Evolutionary conservation across 2,888 invertebrate species (phyloP), one percentile per base, ranked within the genome.

Genomic region (Drosophila macrothrix): DNA sequence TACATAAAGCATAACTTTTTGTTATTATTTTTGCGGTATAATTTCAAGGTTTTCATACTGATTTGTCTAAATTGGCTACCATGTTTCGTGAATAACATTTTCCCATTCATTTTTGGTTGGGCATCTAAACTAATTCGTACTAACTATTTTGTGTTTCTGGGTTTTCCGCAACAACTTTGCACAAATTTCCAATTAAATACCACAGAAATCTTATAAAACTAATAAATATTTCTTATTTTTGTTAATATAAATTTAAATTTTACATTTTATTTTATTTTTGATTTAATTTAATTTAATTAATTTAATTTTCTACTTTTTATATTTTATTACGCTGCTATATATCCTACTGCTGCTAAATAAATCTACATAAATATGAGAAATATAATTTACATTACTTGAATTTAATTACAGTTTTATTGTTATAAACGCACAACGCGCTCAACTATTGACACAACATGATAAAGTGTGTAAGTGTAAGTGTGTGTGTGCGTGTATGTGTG

Each of bases 401-500:
- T 88, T 84, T 90, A 85, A 85, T 85, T 85, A 84, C 83, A 83
- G 75, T 88, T 84, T 84, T 62, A 81, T 65, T 67, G 81, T 76
- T 68, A 66, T 65, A 87, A 84, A 71, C 69, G 67, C 67, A 67
- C 78, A 78, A 71, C 65, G 46, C 25, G 63, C 59, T 6, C 53
- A 65, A 61, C 72, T 77, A 84, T 81, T 84, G 84, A 88, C 86
- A 85, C 68, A 71, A 71, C n/a, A 46, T 49, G 53, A 39, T 59
- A 54, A 54, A 39, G 29, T 39, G 28, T 65, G 46, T 43, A n/a
- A 9, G 9, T 39, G 9, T 19, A 16, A n/a, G 39, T 41, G n/a
- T 41, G 41, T 41, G 41, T n/a, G 10, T 10, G 4, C 0, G 19
- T 9, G 41, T 4, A 19, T 41, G n/a, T 10, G 41, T 39, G 3